These are phyloP conservation scores for Cryptophagus acutangulus DNA, from an alignment of 2,888 invertebrate genomes.

Conservation along the genomic window DNA sequence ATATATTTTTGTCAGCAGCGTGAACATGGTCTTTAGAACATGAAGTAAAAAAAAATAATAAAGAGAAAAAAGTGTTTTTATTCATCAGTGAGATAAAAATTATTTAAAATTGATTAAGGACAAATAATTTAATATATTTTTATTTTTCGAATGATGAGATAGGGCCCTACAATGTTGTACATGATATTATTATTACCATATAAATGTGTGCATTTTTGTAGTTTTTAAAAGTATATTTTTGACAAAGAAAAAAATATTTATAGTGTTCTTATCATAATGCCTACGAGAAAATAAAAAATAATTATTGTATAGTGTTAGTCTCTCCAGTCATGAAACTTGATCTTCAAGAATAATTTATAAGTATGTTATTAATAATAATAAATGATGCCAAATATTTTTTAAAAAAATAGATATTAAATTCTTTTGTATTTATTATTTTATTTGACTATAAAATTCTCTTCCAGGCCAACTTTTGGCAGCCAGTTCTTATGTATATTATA, in stretches of 20 bases:
- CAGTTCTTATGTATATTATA: conserved; percentile 34
- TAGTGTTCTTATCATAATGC: conserved; percentile 44
- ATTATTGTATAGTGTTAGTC: conserved; percentile 45
- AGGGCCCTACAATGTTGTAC: conserved; percentile 32
- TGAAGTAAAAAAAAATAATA: conserved; percentile 13
- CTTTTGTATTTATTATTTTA: conserved; percentile 28
- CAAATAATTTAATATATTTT: too few relatives aligned
- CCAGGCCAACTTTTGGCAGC: conserved; percentile 32
- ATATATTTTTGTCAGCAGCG: conserved; percentile 38
- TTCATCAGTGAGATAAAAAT: too few relatives aligned
- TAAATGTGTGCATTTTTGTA: conserved; percentile 38
- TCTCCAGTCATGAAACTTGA: conserved; percentile 38
- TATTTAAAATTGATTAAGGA: too few relatives aligned
- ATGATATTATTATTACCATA: conserved; percentile 23
- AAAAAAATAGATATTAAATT: conserved; percentile 31
- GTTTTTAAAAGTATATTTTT: conserved; percentile 47
- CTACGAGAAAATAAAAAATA: conserved; percentile 39
- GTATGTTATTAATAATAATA: conserved; percentile 34
- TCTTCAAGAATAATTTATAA: conserved; percentile 37
- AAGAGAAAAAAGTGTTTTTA: conserved; percentile 6
- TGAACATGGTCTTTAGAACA: conserved; percentile 27
- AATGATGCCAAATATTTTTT: conserved; percentile 47
- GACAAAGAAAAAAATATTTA: conserved; percentile 43
- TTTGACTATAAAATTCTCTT: conserved; percentile 23
- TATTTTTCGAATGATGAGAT: conserved; percentile 16